Evolutionary conservation across 2,888 invertebrate species (phyloP).

Genomic region (Coenonympha arcania): DNA sequence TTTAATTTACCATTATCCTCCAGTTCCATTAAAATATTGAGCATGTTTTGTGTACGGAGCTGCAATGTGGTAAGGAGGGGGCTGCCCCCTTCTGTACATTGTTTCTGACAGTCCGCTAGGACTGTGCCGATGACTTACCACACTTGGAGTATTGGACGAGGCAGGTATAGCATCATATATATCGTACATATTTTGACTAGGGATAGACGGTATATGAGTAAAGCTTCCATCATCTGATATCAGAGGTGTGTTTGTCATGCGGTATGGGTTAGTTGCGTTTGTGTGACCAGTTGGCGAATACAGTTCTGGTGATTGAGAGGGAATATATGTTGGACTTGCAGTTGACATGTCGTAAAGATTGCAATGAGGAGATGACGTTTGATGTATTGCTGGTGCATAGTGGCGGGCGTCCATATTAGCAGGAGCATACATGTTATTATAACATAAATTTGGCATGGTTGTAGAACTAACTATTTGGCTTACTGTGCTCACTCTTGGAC

Average conservation of each 20-base stretch:
- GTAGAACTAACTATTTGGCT: slow-evolving; percentile 67
- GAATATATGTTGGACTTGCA: slow-evolving; percentile 63
- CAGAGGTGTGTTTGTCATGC: slow-evolving; percentile 67
- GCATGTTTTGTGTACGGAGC: slow-evolving; percentile 88
- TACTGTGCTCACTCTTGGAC: slow-evolving; percentile 60
- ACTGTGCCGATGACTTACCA: slow-evolving; percentile 57
- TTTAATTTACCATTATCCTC: slow-evolving; percentile 54
- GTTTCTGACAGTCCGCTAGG: slow-evolving; percentile 56
- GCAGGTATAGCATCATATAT: slow-evolving; percentile 64
- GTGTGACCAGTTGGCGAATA: slow-evolving; percentile 70
- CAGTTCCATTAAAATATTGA: slow-evolving; percentile 75
- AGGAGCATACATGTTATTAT: slow-evolving; percentile 51
- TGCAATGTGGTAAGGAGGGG: slow-evolving; percentile 89
- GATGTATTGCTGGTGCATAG: slow-evolving; percentile 47
- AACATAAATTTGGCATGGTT: slow-evolving; percentile 69
- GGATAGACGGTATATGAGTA: slow-evolving; percentile 61
- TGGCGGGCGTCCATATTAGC: slow-evolving; percentile 48
- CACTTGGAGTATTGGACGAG: slow-evolving; percentile 58
- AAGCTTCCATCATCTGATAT: slow-evolving; percentile 69
- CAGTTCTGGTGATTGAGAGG: slow-evolving; percentile 63
- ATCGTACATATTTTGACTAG: slow-evolving; percentile 67
- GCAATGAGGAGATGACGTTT: slow-evolving; percentile 50
- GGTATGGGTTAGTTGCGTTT: slow-evolving; percentile 66
- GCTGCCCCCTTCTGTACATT: slow-evolving; percentile 67
- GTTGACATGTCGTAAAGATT: slow-evolving; percentile 55